These are phyloP conservation scores for Acholoe squamosa DNA, from an alignment of 2,888 invertebrate genomes.

Conservation along the genomic window DNA sequence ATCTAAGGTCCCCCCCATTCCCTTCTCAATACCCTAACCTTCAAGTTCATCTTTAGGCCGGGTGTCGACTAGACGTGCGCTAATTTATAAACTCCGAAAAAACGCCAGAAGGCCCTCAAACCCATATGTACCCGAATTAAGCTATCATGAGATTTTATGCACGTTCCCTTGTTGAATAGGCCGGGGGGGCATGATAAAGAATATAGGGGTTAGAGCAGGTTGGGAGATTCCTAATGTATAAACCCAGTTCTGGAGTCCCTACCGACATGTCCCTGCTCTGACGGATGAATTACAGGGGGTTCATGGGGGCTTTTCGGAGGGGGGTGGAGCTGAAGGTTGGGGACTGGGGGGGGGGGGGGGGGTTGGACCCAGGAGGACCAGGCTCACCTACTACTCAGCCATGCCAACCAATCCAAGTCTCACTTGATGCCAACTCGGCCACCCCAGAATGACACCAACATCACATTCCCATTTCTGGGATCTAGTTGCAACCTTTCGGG, in stretches of 20 bases:
- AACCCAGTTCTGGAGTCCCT: not conserved
- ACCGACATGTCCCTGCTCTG: not conserved
- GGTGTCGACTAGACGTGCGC: no score
- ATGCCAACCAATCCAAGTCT: not conserved
- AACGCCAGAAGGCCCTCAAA: no score
- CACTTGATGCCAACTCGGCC: not conserved
- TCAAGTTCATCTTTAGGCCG: no score
- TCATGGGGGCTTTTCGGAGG: no score
- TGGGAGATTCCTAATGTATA: not conserved
- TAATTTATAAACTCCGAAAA: no score
- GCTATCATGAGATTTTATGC: no score
- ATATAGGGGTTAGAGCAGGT: not conserved
- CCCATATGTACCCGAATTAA: no score
- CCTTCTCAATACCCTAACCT: no score
- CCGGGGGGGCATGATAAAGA: not conserved
- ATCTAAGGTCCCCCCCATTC: no score
- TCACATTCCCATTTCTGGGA: conserved; percentile 32
- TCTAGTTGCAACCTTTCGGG: not conserved
- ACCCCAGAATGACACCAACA: conserved; percentile 10
- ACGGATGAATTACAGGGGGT: not conserved
- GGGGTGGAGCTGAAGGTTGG: not conserved
- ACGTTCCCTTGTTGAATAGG: no score
- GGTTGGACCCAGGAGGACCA: not conserved
- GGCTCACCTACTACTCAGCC: not conserved
- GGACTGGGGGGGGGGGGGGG: not conserved